Percentiles rank a stretch among this genome's conserved stretches.
Conservation (phyloP, 2,113 vertebrate genomes). For the Leuciscus idus region DNA sequence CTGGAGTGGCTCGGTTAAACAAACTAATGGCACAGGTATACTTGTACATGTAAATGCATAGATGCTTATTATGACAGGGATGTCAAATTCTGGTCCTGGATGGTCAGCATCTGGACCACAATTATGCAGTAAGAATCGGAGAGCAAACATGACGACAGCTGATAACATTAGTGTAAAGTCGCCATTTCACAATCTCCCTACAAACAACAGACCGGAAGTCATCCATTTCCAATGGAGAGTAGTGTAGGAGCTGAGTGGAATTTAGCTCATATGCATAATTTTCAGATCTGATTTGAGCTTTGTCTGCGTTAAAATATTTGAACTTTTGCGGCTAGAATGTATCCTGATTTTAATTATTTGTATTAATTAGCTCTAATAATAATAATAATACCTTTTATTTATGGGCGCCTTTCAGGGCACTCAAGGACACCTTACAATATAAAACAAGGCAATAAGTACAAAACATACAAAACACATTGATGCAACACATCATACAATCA, state of each 20-base stretch:
- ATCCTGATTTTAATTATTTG: too few relatives aligned
- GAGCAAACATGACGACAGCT: too few relatives aligned
- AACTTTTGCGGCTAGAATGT: not conserved
- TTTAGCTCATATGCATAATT: not conserved
- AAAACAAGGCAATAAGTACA: too few relatives aligned
- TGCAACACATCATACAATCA: too few relatives aligned
- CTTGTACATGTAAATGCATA: slow-evolving; percentile 35
- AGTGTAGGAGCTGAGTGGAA: not conserved
- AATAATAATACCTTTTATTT: too few relatives aligned
- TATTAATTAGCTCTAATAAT: too few relatives aligned
- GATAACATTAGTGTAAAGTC: too few relatives aligned
- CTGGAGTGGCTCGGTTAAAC: slow-evolving; percentile 80
- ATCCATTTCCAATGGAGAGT: not conserved
- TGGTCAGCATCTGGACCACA: too few relatives aligned
- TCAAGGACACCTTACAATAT: too few relatives aligned
- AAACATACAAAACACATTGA: too few relatives aligned
- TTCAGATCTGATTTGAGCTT: not conserved
- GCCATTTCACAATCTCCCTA: not conserved
- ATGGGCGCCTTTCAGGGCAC: too few relatives aligned
- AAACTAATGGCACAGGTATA: slow-evolving; percentile 83
- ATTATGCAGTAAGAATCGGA: too few relatives aligned
- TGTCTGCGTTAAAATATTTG: not conserved
- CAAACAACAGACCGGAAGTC: not conserved
- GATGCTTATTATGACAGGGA: not conserved
- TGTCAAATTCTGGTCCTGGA: not conserved